These are phyloP conservation scores for Carassius gibelio DNA, from an alignment of 2,113 vertebrate genomes.

Conservation along the genomic window DNA sequence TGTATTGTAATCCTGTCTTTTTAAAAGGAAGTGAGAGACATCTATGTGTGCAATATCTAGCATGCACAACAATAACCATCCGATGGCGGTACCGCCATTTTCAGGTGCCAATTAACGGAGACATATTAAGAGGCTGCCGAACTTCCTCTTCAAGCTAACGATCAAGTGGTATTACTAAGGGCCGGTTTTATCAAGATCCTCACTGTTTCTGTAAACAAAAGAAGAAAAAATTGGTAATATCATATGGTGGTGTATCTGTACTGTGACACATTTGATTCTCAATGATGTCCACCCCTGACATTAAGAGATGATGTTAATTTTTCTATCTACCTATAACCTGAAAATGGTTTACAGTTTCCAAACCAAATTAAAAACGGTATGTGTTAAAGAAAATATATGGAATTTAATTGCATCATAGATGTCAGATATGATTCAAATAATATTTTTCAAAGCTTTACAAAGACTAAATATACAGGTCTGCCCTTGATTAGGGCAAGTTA, in stretches of 20 bases:
- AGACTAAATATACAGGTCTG: slow-evolving; percentile 64
- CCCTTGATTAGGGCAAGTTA: slow-evolving; percentile 69
- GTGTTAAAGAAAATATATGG: slow-evolving; percentile 42
- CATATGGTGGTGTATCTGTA: slow-evolving; percentile 63
- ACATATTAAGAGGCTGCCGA: slow-evolving; percentile 44
- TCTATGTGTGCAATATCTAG: slow-evolving; percentile 58
- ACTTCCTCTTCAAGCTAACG: slow-evolving; percentile 37
- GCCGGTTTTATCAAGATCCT: slow-evolving; percentile 42
- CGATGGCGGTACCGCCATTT: slow-evolving; percentile 47
- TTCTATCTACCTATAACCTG: slow-evolving; percentile 41
- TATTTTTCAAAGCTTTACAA: slow-evolving; percentile 78
- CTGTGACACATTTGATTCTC: slow-evolving; percentile 65
- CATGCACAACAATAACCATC: slow-evolving; percentile 57
- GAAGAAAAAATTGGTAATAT: slow-evolving; percentile 54
- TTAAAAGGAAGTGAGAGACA: slow-evolving; percentile 47
- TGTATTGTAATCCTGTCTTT: slow-evolving; percentile 71
- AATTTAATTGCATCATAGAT: slow-evolving; percentile 55
- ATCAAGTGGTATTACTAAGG: slow-evolving; percentile 25
- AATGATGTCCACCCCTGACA: slow-evolving; percentile 49
- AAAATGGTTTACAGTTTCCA: slow-evolving; percentile 44
- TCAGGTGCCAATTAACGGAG: slow-evolving; percentile 69
- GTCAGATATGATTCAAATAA: slow-evolving; percentile 73
- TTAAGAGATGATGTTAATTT: slow-evolving; percentile 44
- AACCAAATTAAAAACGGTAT: slow-evolving; percentile 38
- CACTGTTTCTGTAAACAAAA: slow-evolving; percentile 41